These are phyloP conservation scores for Chouioia cunea DNA, from an alignment of 2,888 invertebrate species.

Conservation along the genomic window DNA sequence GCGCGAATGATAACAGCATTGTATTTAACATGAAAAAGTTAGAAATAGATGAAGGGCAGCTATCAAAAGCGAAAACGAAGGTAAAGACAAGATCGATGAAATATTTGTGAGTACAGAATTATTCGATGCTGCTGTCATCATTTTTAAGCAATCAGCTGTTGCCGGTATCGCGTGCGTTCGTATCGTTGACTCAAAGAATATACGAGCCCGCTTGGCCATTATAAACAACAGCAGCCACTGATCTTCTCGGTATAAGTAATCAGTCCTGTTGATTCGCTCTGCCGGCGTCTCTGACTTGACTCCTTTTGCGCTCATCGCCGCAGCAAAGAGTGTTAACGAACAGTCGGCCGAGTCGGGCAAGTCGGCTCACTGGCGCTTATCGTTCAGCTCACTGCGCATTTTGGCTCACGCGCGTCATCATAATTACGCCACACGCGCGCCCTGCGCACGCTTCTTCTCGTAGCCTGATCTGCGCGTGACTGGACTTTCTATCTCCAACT, in stretches of 20 bases:
- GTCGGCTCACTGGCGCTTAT: not conserved
- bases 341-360: constrained; percentile 43
- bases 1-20: too few relatives aligned
- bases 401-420: constrained; percentile 62
- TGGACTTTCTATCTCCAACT: constrained; percentile 51
- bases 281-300: constrained; percentile 46
- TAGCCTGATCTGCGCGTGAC: constrained; percentile 58
- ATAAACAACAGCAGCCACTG: constrained; percentile 42
- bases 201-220: too few relatives aligned
- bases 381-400: constrained; percentile 49
- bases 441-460: constrained; percentile 46
- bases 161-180: constrained; percentile 7
- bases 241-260: constrained; percentile 45
- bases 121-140: constrained; percentile 13
- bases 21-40: too few relatives aligned
- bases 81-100: constrained; percentile 37
- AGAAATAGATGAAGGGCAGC: too few relatives aligned
- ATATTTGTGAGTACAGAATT: constrained; percentile 37
- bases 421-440: constrained; percentile 64
- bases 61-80: too few relatives aligned
- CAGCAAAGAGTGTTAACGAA: constrained; percentile 58
- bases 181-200: not conserved
- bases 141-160: constrained; percentile 37
- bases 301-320: too few relatives aligned
- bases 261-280: constrained; percentile 42